phyloP scores from a whole-genome alignment of 2,888 invertebrate species.

The Serripes groenlandicus region DNA sequence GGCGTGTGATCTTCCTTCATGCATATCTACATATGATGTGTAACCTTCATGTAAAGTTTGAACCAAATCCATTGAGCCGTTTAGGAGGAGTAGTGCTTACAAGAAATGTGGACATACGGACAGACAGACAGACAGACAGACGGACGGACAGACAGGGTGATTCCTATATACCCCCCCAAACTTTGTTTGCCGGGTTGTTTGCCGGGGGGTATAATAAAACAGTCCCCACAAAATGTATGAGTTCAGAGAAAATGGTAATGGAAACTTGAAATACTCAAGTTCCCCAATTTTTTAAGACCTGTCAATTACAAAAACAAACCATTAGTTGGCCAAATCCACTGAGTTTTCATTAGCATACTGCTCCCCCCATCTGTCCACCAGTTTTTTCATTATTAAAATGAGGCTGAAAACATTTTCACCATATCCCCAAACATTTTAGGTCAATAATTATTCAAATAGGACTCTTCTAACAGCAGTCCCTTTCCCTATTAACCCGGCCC shows the following conservation, averaged over 20 bases:
- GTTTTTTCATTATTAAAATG: neutral
- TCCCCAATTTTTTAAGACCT: neutral
- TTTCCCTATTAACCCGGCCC: no score
- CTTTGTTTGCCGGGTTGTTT: no score
- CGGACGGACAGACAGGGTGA: no score
- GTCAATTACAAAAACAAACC: conserved; percentile 28
- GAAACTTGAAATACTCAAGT: conserved; percentile 1
- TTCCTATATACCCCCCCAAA: no score
- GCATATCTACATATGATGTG: no score
- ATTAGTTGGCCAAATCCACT: conserved; percentile 21
- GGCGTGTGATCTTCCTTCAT: no score
- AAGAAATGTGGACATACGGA: no score
- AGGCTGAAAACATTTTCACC: neutral
- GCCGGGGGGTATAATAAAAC: neutral
- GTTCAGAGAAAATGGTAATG: conserved; percentile 16
- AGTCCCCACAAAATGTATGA: conserved; percentile 3
- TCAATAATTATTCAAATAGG: conserved; percentile 10
- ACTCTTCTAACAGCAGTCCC: neutral
- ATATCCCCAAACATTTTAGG: neutral
- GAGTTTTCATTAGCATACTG: conserved; percentile 25
- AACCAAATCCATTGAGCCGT: no score
- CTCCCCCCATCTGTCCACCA: conserved; percentile 17
- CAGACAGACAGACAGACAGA: no score
- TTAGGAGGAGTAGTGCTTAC: no score
- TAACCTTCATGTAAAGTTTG: no score